phyloP scores from a whole-genome alignment of 1,140 invertebrate species.

The Sminthurinus signatus region DNA sequence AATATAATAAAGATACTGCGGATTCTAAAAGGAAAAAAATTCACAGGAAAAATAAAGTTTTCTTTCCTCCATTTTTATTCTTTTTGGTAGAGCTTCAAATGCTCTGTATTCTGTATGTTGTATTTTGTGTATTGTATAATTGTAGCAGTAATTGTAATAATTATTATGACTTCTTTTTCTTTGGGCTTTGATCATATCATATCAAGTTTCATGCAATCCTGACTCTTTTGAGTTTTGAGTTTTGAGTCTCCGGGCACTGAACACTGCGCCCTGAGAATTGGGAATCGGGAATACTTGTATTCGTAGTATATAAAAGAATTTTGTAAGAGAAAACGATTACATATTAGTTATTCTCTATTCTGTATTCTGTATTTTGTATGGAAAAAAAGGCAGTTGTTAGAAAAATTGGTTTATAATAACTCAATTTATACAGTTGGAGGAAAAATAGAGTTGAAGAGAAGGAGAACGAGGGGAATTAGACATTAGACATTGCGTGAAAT shows the following conservation, averaged over 20 bases:
- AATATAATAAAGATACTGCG: too few relatives aligned
- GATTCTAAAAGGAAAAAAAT: too few relatives aligned
- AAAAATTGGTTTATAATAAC: slow-evolving; percentile 41
- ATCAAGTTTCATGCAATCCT: too few relatives aligned
- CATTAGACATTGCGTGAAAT: slow-evolving; percentile 43
- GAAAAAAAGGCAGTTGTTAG: slow-evolving; percentile 30
- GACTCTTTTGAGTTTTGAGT: background rate
- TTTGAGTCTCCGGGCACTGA: background rate
- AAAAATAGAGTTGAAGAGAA: slow-evolving; percentile 19
- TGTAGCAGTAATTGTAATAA: too few relatives aligned
- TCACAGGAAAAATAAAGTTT: too few relatives aligned
- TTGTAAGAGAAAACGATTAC: background rate
- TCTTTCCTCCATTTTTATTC: too few relatives aligned
- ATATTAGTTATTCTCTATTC: background rate
- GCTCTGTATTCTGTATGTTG: too few relatives aligned
- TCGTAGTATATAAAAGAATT: background rate
- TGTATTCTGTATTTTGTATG: background rate
- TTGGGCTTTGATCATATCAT: too few relatives aligned
- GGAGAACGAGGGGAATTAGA: slow-evolving; percentile 35
- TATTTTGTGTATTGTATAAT: too few relatives aligned
- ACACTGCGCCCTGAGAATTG: background rate
- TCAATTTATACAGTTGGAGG: slow-evolving; percentile 35
- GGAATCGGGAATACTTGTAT: background rate
- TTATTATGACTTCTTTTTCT: too few relatives aligned
- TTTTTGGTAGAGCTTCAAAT: too few relatives aligned